Evolutionary conservation across 2,113 vertebrate species (phyloP).

Genomic region (Albula goreensis): DNA sequence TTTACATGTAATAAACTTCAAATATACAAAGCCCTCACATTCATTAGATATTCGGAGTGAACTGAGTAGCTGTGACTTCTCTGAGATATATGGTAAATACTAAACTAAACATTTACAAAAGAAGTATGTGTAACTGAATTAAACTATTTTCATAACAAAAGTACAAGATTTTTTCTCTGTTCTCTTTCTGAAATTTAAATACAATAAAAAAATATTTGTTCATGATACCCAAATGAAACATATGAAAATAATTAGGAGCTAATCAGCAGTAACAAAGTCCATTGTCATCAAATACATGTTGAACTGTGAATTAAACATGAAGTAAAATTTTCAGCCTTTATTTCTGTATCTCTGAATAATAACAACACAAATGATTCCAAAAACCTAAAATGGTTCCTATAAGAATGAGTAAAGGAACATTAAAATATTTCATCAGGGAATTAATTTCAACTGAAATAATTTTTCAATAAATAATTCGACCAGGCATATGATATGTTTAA

Average conservation of each 20-base stretch:
- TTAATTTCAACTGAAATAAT: no score
- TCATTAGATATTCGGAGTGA: not conserved
- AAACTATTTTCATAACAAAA: not conserved
- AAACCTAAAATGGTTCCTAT: not conserved
- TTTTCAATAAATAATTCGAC: not conserved
- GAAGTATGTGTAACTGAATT: not conserved
- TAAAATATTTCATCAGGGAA: no score
- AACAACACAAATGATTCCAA: not conserved
- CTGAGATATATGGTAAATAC: conserved; percentile 47
- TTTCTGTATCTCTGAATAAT: not conserved
- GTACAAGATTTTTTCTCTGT: not conserved
- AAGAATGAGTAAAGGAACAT: no score
- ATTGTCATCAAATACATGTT: not conserved
- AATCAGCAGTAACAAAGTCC: not conserved
- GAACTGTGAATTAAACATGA: not conserved
- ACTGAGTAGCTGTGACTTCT: conserved; percentile 11
- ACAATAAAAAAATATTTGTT: not conserved
- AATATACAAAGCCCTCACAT: conserved; percentile 55
- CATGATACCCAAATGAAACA: not conserved
- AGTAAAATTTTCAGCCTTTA: not conserved
- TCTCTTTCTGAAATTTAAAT: not conserved
- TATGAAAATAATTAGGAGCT: not conserved
- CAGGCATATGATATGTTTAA: not conserved
- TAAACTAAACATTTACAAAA: conserved; percentile 16
- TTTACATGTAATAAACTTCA: conserved; percentile 66